Conservation (phyloP, 2,113 vertebrate genomes). For the Physeter macrocephalus region DNA sequence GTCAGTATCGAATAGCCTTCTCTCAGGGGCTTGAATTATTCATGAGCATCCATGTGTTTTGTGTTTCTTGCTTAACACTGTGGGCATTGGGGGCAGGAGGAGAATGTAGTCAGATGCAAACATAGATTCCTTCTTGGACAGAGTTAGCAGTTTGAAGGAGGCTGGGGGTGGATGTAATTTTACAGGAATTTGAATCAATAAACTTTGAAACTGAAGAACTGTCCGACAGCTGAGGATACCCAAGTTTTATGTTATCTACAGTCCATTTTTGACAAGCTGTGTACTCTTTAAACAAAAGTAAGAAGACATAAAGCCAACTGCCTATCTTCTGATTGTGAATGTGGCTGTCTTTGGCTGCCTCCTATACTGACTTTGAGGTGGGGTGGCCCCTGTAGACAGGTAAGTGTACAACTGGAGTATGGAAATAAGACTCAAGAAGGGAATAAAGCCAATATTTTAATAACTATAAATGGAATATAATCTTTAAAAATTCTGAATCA, state of each 20-base stretch:
- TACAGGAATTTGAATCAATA: conserved; percentile 42
- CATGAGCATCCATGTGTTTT: conserved; percentile 70
- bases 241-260: neutral
- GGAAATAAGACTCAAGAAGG: neutral
- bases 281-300: neutral
- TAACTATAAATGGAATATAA: neutral
- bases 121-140: conserved; percentile 27
- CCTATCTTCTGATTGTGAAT: neutral
- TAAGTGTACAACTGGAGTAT: accelerated
- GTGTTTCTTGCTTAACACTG: conserved; percentile 47
- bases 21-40: conserved; percentile 79
- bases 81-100: neutral
- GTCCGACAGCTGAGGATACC: neutral
- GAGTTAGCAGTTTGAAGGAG: neutral
- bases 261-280: neutral
- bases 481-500: neutral
- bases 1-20: conserved; percentile 75
- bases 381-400: too few species aligned
- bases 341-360: neutral
- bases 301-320: neutral
- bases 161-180: neutral
- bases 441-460: neutral
- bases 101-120: conserved; percentile 29
- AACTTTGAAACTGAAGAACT: conserved; percentile 14
- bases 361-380: neutral